Evolutionary conservation across 2,797 vertebrate species (phyloP), one percentile per base, ranked within the genome.

Genomic region (Poecile montanus): DNA sequence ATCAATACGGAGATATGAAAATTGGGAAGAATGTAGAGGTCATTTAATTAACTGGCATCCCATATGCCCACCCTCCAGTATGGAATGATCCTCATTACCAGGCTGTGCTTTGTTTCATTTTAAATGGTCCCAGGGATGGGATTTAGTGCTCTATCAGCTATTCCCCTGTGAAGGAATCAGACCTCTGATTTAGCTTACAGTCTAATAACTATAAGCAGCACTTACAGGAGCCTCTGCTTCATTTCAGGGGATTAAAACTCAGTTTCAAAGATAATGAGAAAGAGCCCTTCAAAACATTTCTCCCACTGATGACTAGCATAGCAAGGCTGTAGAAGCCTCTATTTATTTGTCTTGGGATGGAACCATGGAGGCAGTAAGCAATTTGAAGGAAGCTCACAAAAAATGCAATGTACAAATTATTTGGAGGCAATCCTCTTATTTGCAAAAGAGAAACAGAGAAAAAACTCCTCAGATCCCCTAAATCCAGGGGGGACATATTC

Each of bases 191-290:
- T 80, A 44, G 78, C 62, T 92, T 76, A 56, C 3, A 72, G 72
- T 40, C 47, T 40, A 40, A 40, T 40, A 40, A 40, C 38, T 13
- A 40, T 40, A 40, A 75, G 54, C 34, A 91, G 76, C 72, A 88
- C 7, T 62, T 61, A 16, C 0, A 61, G 79, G 16, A 77, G 20
- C 19, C 47, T 72, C 68, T 70, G 58, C 47, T 88, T 80, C 47
- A 81, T 75, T 93, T 83, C 62, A 68, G 56, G 16, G 79, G 27
- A 89, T 85, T 93, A 94, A 88, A 65, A 70, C 36, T 71, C 20
- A 9, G 72, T 85, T 88, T 68, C 57, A 78, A 89, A 91, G 63
- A 74, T 27, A 44, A 66, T 62, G 36, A 93, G 54, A 73, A 77
- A 32, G 34, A 42, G 40, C 27, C 42, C 60, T 89, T 92, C 63